Evolutionary conservation across 35 echinoderm and acorn worm species (phyloP).

Genomic region (Strongylocentrotus purpuratus): DNA sequence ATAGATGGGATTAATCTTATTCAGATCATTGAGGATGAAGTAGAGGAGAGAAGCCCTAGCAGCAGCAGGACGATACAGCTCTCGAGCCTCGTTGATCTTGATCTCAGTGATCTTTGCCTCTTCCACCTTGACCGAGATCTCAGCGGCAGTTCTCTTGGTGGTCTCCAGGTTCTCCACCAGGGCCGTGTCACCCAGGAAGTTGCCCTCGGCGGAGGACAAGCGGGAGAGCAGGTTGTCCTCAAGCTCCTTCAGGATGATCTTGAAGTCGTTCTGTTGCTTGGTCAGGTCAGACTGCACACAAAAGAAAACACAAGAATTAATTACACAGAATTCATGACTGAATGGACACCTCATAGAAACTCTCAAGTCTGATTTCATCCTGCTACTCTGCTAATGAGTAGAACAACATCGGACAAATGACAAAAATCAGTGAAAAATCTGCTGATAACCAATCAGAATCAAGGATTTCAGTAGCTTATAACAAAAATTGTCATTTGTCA

Average conservation of each 20-base stretch:
- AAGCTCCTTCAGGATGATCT: slow-evolving; percentile 95
- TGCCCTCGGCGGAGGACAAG: slow-evolving; percentile 95
- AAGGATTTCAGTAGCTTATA: too few relatives aligned
- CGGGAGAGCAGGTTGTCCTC: slow-evolving; percentile 97
- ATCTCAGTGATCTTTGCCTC: slow-evolving; percentile 96
- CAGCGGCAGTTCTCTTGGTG: slow-evolving; percentile 94
- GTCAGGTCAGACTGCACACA: slow-evolving; percentile 72
- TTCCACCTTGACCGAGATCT: slow-evolving; percentile 97
- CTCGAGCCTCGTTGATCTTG: slow-evolving; percentile 97
- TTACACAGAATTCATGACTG: too few relatives aligned
- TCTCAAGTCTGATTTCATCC: too few relatives aligned
- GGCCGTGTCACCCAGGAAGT: slow-evolving; percentile 98
- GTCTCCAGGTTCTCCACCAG: slow-evolving; percentile 98
- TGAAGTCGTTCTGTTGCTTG: slow-evolving; percentile 99
- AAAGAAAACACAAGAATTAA: background rate
- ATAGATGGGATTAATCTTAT: slow-evolving; percentile 99
- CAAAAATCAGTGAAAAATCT: background rate
- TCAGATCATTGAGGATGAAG: slow-evolving; percentile 98
- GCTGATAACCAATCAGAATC: background rate
- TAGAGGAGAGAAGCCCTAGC: slow-evolving; percentile 94
- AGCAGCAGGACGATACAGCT: slow-evolving; percentile 91
- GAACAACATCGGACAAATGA: background rate
- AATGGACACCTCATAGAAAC: too few relatives aligned
- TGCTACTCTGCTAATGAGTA: too few relatives aligned
- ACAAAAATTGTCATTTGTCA: too few relatives aligned